Percentiles rank a stretch among this genome's conserved stretches.
Conservation (phyloP, 2,113 vertebrate genomes). For the Toxostoma redivivum region DNA sequence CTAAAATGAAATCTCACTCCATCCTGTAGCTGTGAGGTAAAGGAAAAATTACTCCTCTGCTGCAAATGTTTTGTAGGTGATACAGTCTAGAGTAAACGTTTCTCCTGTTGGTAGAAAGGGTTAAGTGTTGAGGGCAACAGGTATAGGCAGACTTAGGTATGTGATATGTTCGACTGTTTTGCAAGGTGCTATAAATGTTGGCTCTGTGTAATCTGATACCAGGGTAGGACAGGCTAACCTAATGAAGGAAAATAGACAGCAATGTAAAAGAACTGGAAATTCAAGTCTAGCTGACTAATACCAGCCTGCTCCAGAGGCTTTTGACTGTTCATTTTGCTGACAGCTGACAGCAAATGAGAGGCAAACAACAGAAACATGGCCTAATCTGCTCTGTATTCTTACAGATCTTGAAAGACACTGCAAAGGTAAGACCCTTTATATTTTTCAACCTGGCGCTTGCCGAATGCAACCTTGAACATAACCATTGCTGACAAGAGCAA, state of each 20-base stretch:
- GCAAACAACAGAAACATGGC: not conserved
- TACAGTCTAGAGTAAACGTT: not conserved
- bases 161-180: conserved; percentile 69
- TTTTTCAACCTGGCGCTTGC: not conserved
- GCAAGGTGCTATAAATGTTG: conserved; percentile 71
- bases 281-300: conserved; percentile 78
- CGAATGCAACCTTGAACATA: not conserved
- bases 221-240: conserved; percentile 56
- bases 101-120: not conserved
- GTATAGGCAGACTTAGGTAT: conserved; percentile 75
- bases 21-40: not conserved
- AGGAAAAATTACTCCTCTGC: not conserved
- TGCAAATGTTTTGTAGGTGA: not conserved
- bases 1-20: rapidly evolving
- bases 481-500: rapidly evolving
- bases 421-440: conserved; percentile 29
- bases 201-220: conserved; percentile 72
- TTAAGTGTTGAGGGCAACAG: conserved; percentile 68
- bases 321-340: conserved; percentile 56
- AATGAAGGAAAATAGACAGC: conserved; percentile 67
- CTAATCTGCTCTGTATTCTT: not conserved
- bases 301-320: conserved; percentile 42
- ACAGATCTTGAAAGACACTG: not conserved
- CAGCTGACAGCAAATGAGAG: conserved; percentile 63
- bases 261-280: conserved; percentile 83